Conservation (phyloP, 1,140 invertebrate species). For the Potamilus streckersoni region DNA sequence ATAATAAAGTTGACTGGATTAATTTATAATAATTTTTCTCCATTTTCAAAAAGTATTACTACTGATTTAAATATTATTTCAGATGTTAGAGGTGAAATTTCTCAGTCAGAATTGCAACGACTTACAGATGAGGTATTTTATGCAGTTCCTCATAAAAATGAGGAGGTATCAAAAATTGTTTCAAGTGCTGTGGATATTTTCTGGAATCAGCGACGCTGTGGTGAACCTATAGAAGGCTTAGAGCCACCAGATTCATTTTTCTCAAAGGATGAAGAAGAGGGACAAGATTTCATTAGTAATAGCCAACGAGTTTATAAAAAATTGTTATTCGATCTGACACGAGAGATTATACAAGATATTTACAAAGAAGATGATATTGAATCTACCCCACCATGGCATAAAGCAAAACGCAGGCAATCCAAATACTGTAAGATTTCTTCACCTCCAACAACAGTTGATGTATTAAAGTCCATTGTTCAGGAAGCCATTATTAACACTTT, state of each 20-base stretch:
- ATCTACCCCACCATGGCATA: constrained; percentile 72
- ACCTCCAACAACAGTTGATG: constrained; percentile 53
- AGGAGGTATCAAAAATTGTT: constrained; percentile 53
- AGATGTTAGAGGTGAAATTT: constrained; percentile 11
- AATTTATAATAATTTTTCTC: too few relatives aligned
- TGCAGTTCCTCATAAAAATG: constrained; percentile 56
- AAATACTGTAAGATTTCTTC: constrained; percentile 50
- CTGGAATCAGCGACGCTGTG: constrained; percentile 54
- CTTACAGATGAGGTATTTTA: constrained; percentile 51
- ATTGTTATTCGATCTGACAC: constrained; percentile 77
- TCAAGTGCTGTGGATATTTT: constrained; percentile 54
- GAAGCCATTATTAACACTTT: constrained; percentile 67
- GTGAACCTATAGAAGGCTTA: constrained; percentile 46
- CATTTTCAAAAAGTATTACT: too few relatives aligned
- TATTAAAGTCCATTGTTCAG: constrained; percentile 55
- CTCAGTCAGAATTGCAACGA: constrained; percentile 34
- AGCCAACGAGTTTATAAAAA: constrained; percentile 60
- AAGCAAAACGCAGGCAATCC: constrained; percentile 51
- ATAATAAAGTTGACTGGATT: too few relatives aligned
- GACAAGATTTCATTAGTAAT: constrained; percentile 42
- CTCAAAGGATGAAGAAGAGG: constrained; percentile 36
- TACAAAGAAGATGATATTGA: constrained; percentile 60
- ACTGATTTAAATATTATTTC: neutral
- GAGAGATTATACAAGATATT: constrained; percentile 73
- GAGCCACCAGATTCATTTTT: constrained; percentile 50